Evolutionary conservation across 1,140 invertebrate genomes (phyloP), one percentile per base, ranked within the genome.

Genomic region (Drosophila malerkotliana): DNA sequence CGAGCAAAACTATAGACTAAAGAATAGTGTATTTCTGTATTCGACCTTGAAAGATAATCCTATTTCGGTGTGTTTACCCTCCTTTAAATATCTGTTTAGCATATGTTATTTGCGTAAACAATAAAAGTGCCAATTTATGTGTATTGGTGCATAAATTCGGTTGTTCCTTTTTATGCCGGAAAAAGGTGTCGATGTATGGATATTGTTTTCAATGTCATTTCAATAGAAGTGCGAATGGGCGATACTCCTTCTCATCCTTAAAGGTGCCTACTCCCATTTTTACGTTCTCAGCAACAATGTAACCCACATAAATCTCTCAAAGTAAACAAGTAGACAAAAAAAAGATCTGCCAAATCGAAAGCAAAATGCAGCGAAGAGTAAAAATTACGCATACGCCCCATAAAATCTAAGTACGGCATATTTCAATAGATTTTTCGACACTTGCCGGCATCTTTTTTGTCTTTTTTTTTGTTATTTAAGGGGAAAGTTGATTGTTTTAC

Each of bases 351-450:
- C 53, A 63, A 67, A 81, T 37, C 69, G 64, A 88, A 77, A 83
- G 84, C 60, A 64, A 88, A 88, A 85, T 87, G 82, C 82, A 87
- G 63, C 72, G 78, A 87, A 88, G 83, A 77, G 83, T 88, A 88
- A 88, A 88, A 88, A 88, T 88, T 88, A 88, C 83, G 84, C 83
- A 88, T 88, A 83, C 83, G 83, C 83, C 63, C 83, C 83, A 88
- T 88, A 88, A 88, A 88, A 88, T 71, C 79, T 88, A 88, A 88
- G 83, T 88, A 88, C 83, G 79, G 82, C 83, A 88, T 88, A 88
- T 88, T 88, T 88, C 83, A 88, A 88, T 88, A 83, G 83, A 88
- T 77, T 88, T 82, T 88, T 88, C 83, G 79, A 83, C 83, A 88
- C 83, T 79, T 85, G 74, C 61, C 41, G 58, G 52, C 52, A 58